These are phyloP conservation scores for Spea hammondii DNA, from an alignment of 2,797 vertebrate genomes.

Conservation along the genomic window DNA sequence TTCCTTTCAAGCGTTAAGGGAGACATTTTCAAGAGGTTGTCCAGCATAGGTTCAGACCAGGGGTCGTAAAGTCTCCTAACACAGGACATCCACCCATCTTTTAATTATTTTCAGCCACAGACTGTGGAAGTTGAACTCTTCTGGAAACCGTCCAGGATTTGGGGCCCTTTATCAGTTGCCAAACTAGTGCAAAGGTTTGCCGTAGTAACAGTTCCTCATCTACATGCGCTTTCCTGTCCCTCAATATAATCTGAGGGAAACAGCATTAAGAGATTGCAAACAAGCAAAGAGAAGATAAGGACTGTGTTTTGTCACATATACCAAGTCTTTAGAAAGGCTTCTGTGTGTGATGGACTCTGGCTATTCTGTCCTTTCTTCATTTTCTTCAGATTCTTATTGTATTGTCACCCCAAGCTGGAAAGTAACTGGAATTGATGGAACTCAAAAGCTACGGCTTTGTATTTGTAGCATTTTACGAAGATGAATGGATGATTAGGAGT, in stretches of 20 bases:
- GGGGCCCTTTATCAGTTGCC: conserved; percentile 55
- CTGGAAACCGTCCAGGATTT: conserved; percentile 54
- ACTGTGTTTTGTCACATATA: conserved; percentile 9
- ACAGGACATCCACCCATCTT: conserved; percentile 45
- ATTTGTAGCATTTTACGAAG: too few relatives aligned
- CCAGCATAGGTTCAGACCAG: conserved; percentile 48
- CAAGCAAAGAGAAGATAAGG: conserved; percentile 71
- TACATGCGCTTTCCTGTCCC: conserved; percentile 70
- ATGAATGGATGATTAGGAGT: too few relatives aligned
- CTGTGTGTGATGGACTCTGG: background rate
- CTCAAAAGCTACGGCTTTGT: too few relatives aligned
- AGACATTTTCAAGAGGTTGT: conserved; percentile 53
- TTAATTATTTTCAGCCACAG: conserved; percentile 56
- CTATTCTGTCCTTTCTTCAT: background rate
- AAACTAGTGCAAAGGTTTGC: conserved; percentile 61
- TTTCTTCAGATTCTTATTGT: too few relatives aligned
- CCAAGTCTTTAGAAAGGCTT: background rate
- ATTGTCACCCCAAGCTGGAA: too few relatives aligned
- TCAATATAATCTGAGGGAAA: conserved; percentile 74
- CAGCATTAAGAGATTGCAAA: conserved; percentile 66
- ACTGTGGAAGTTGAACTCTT: conserved; percentile 48
- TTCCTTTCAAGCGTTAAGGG: conserved; percentile 56
- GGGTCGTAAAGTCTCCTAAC: conserved; percentile 52
- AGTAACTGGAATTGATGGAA: too few relatives aligned
- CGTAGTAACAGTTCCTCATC: conserved; percentile 65